Percentiles rank a stretch among this genome's conserved stretches.
These are phyloP conservation scores for Amblyopsis hoosieri DNA, from an alignment of 2,797 vertebrate genomes.

Conservation along the genomic window DNA sequence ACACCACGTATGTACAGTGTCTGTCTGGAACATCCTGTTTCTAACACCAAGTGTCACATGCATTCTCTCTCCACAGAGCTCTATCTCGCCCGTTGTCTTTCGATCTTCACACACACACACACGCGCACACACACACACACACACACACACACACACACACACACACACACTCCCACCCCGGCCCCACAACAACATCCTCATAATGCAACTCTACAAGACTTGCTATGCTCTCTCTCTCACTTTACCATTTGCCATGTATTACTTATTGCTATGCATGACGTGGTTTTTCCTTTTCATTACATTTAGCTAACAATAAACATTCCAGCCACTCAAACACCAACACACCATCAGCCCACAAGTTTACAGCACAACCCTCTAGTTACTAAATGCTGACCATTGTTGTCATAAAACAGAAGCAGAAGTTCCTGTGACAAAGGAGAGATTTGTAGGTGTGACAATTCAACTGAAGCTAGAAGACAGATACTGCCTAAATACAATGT, in stretches of 20 bases:
- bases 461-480: background rate
- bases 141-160: background rate
- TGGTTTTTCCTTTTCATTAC: background rate
- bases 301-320: background rate
- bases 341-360: background rate
- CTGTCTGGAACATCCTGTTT: conserved; percentile 75
- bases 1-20: conserved; percentile 45
- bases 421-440: conserved; percentile 4
- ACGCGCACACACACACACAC: background rate
- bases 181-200: conserved; percentile 10
- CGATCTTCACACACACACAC: conserved; percentile 9
- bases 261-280: background rate
- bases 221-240: background rate
- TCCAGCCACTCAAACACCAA: background rate
- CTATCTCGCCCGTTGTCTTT: conserved; percentile 18
- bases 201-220: background rate
- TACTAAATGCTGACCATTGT: background rate
- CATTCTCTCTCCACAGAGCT: conserved; percentile 12
- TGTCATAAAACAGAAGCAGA: conserved; percentile 48
- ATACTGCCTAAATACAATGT: background rate
- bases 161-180: background rate
- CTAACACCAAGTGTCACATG: conserved; percentile 39
- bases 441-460: background rate
- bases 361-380: background rate
- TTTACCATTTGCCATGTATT: background rate